Evolutionary conservation across 2,797 vertebrate species (phyloP), one percentile per base, ranked within the genome.

Genomic region (Sebastolobus alascanus): DNA sequence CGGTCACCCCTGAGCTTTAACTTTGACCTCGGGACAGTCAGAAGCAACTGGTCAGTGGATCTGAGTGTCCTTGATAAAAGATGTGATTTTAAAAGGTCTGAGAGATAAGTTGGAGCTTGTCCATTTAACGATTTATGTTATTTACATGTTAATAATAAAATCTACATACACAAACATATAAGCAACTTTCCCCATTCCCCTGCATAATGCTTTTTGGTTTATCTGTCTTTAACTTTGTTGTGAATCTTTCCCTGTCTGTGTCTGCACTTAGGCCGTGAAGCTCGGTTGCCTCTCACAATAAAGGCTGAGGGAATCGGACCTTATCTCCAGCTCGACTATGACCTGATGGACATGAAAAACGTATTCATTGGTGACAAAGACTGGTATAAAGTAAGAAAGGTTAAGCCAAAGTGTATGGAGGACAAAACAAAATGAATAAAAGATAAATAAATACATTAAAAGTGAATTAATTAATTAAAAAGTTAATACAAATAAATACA

Each of bases 281-380:
- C 87, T 29, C 93, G 95, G 4, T 87, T 98, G 69, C 95, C 96
- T 5, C 95, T 99, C 73, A 65, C 73, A 7, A 84, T 98, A 87
- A 95, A 83, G 82, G 97, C 95, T 2, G 94, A 97, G 87, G 97
- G 96, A 31, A 8, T 96, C 1, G 97, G 97, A 16, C 97, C 97
- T 43, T 83, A 79, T 65, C 91, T 98, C 40, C 61, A 88, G 67
- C 92, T 97, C 87, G 95, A 72, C 86, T 95, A 94, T 58, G 86
- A 94, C 10, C 61, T 90, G 20, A 89, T 97, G 85, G 93, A 97
- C 56, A 88, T 98, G 29, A 94, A 95, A 20, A 92, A 96, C 10
- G 86, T 97, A 54, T 96, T 96, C 56, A n/a, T 96, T 12, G 89
- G 95, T 27, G 95, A 95, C 35, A 70, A 54, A 58, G 91, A 96